These are phyloP conservation scores for Silurus aristotelis DNA, from an alignment of 2,797 vertebrate genomes.

Conservation along the genomic window DNA sequence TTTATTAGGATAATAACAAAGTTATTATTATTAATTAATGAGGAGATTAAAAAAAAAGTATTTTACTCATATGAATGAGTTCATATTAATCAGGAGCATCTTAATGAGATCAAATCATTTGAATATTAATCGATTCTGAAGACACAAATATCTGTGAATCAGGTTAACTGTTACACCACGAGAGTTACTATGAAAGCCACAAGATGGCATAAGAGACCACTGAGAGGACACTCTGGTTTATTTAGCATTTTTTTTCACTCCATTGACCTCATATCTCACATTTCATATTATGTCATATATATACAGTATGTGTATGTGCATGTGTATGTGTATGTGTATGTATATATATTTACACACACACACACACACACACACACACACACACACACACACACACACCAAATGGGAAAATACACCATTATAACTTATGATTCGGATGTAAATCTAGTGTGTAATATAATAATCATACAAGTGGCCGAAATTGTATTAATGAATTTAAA, in stretches of 20 bases:
- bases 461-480: neutral
- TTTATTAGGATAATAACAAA: neutral
- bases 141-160: too few species aligned
- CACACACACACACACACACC: too few species aligned
- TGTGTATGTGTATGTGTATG: too few species aligned
- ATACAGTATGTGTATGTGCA: too few species aligned
- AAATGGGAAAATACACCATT: too few species aligned
- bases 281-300: neutral
- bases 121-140: neutral
- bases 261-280: neutral
- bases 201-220: slow-evolving; percentile 50
- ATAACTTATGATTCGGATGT: too few species aligned
- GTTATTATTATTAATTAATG: too few species aligned
- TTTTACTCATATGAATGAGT: neutral
- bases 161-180: neutral
- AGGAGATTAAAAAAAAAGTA: neutral
- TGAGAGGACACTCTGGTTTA: neutral
- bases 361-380: too few species aligned
- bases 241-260: neutral
- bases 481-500: neutral
- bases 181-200: slow-evolving; percentile 33
- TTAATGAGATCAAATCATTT: neutral
- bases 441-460: too few species aligned
- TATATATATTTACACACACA: too few species aligned
- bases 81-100: neutral